Evolutionary conservation across 2,888 invertebrate genomes (phyloP), one percentile per base, ranked within the genome.

Genomic region (Lasioglossum malachurum): DNA sequence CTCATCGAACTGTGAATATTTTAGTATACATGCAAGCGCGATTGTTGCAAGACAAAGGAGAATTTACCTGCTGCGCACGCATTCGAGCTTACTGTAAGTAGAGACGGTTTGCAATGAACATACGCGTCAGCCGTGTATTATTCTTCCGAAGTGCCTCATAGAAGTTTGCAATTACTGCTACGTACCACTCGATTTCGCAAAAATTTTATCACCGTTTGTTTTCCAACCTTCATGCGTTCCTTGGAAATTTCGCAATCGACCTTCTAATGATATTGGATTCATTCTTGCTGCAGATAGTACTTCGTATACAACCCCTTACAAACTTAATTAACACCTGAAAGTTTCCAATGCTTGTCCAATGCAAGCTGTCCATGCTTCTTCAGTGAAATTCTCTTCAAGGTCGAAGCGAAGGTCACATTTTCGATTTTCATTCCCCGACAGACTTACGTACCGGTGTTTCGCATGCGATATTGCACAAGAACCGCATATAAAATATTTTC

Each of bases 21-120:
- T 67, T 67, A 67, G 31, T 35, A 8, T 19, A 35, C 31, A 31
- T 31, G 1, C 67, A 67, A 35, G 16, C 67, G 35, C 67, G 67
- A 67, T 67, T 67, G 67, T 67, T 31, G 31, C 35, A 67, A 67
- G 67, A 67, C 67, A 67, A 67, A 67, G 67, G 19, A 8, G 35
- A 67, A 67, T 67, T 67, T 67, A 67, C 16, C 67, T 67, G 67
- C 67, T 8, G 35, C 67, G 67, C 67, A 67, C 67, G 67, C 67
- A 8, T 67, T 67, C 67, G 60, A 27, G 27, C 60, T 60, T 67
- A 7, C 35, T 19, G 67, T 19, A 31, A 67, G 67, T 35, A 35
- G 67, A 35, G 35, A 67, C 35, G 19, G 67, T 31, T 19, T 19
- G 35, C 35, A 67, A 31, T 67, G 67, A 35, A 35, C 67, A 35